Base-by-base conservation (phyloP, 2,797 vertebrate species). In the Sebastes trivittatus region DNA sequence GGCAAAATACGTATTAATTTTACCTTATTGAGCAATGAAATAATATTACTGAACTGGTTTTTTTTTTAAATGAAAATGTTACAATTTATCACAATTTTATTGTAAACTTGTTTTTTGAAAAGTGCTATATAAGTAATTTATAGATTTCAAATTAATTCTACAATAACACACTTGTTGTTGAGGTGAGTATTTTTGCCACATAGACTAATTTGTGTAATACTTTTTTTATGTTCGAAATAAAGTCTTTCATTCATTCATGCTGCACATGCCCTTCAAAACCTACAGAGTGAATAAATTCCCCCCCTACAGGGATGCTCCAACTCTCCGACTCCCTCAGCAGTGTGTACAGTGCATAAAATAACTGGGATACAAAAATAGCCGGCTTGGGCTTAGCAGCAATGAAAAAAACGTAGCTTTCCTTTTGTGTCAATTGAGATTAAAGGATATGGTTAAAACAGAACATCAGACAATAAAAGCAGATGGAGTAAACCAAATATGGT, bases 381-480 rank as follows among this genome's bases (percentile, higher is more conserved):
- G 94, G 93, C 95, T 95, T 95, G 94, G 95, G 87, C 95, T 94
- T 91, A 92, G 91, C 87, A 38, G 93, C 96, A 96, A 97, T 97
- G 97, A 97, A 97, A 97, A 97, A 98, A 98, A 97, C 92, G 96
- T 95, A 94, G 95, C 97, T 99, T 98, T 97, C 97, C 98, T 99
- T 99, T 98, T 99, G 97, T 99, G 98, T 98, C 97, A 95, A 95
- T 96, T 96, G 94, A 94, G 96, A 97, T 38, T 38, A 38, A 38
- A 38, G 13, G 13, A 38, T 38, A 38, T 38, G 36, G 36, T 38
- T 38, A 38, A 38, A 38, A 38, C 36, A 38, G 36, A 38, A 38
- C 13, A 38, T 38, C 36, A 38, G 36, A 38, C 36, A 38, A 38
- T 38, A 38, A 38, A 38, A 38, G 36, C 36, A 38, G 36, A 38